A percentile compares a stretch with the other conserved stretches of the same genome.
These are phyloP conservation scores for Xyliphius kryptos DNA, from an alignment of 2,113 vertebrate genomes.

Conservation along the genomic window DNA sequence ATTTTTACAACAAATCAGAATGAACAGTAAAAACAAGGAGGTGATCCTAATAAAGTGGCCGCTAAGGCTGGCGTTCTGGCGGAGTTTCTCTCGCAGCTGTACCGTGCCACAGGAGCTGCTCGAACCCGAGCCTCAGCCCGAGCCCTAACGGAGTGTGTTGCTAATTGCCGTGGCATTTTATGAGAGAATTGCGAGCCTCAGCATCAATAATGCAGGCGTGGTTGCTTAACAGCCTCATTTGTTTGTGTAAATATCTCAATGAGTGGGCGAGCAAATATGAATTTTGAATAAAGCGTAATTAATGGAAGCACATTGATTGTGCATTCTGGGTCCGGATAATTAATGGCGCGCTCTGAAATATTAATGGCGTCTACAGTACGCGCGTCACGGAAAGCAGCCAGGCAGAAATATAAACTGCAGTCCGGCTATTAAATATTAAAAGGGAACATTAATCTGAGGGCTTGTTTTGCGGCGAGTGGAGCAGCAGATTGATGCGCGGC, in stretches of 20 bases:
- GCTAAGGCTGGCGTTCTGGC: too few relatives aligned
- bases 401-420: conserved; percentile 33
- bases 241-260: conserved; percentile 46
- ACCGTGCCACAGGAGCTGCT: too few relatives aligned
- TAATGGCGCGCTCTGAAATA: conserved; percentile 45
- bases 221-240: conserved; percentile 37
- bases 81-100: too few relatives aligned
- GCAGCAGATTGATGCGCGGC: background rate
- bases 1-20: too few relatives aligned
- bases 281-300: conserved; percentile 51
- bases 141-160: background rate
- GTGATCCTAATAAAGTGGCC: too few relatives aligned
- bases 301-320: conserved; percentile 47
- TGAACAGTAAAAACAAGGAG: too few relatives aligned
- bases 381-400: conserved; percentile 28
- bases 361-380: conserved; percentile 40
- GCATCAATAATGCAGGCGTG: conserved; percentile 39
- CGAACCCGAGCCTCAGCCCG: background rate
- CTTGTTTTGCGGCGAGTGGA: conserved; percentile 14
- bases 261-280: conserved; percentile 36
- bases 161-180: conserved; percentile 33
- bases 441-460: conserved; percentile 20
- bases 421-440: conserved; percentile 43
- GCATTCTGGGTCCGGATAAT: conserved; percentile 37
- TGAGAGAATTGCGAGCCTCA: conserved; percentile 27